phyloP scores from a whole-genome alignment of 2,888 invertebrate species.

The Carpatolechia fugitivella region DNA sequence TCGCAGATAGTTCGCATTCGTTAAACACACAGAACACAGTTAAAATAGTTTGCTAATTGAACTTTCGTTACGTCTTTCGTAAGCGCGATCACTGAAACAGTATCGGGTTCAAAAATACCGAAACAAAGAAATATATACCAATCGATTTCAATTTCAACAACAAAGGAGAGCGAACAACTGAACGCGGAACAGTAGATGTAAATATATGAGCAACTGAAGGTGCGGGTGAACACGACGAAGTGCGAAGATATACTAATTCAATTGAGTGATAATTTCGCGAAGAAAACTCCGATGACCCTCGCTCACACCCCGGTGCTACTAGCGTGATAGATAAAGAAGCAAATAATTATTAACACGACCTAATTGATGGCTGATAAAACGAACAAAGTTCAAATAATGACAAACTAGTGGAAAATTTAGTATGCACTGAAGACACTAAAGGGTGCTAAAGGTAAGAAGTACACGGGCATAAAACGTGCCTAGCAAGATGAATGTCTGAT shows the following conservation, averaged over 20 bases:
- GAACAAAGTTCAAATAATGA: constrained; percentile 36
- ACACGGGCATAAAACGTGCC: background rate
- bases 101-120: background rate
- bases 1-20: background rate
- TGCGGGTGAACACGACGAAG: constrained; percentile 32
- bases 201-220: background rate
- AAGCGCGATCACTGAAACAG: background rate
- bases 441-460: background rate
- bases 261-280: constrained; percentile 24
- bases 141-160: background rate
- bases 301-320: constrained; percentile 30
- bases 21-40: background rate
- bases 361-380: constrained; percentile 58
- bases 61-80: background rate
- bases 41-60: background rate
- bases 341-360: constrained; percentile 57
- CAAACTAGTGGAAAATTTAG: constrained; percentile 9
- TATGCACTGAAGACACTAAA: background rate
- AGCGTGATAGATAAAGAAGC: constrained; percentile 53
- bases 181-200: background rate
- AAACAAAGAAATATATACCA: background rate
- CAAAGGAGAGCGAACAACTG: background rate
- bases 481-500: background rate
- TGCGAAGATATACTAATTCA: constrained; percentile 31
- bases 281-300: constrained; percentile 29